Evolutionary conservation across 2,888 invertebrate species (phyloP).

Genomic region (Drosophila birchii): DNA sequence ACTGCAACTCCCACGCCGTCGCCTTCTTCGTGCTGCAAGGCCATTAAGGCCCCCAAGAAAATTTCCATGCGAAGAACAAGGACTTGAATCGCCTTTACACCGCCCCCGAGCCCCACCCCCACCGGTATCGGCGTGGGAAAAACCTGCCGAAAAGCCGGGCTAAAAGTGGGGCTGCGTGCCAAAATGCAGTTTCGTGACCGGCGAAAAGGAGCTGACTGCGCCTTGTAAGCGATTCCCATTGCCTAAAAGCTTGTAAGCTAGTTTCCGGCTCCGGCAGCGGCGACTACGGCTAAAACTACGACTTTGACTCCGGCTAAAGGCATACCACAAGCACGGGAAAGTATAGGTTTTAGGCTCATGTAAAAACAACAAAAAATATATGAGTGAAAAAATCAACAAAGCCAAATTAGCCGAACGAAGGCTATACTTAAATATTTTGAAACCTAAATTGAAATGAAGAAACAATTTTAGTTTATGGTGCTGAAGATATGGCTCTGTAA

Average conservation of each 20-base stretch:
- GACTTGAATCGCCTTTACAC: slow-evolving; percentile 44
- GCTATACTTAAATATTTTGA: slow-evolving; percentile 24
- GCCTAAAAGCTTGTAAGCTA: slow-evolving; percentile 80
- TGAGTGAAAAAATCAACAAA: slow-evolving; percentile 16
- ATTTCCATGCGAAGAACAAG: slow-evolving; percentile 60
- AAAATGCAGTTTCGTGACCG: slow-evolving; percentile 73
- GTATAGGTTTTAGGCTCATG: slow-evolving; percentile 25
- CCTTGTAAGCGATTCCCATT: slow-evolving; percentile 72
- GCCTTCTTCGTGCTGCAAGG: slow-evolving; percentile 66
- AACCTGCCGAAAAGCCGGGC: slow-evolving; percentile 62
- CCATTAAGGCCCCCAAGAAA: slow-evolving; percentile 69
- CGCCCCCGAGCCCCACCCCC: slow-evolving; percentile 48
- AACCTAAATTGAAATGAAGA: background rate
- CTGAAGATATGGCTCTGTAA: background rate
- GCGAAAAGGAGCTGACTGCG: slow-evolving; percentile 32
- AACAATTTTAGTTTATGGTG: background rate
- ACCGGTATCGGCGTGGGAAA: slow-evolving; percentile 67
- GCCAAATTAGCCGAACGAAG: slow-evolving; percentile 10
- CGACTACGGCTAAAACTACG: slow-evolving; percentile 36
- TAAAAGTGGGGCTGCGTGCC: slow-evolving; percentile 60
- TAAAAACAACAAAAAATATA: background rate
- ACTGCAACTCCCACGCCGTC: slow-evolving; percentile 38
- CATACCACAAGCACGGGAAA: slow-evolving; percentile 25
- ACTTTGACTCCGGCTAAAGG: slow-evolving; percentile 34
- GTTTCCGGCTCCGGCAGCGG: slow-evolving; percentile 66